phyloP scores from a whole-genome alignment of 1,140 invertebrate genomes.

The Drosophila rhopaloa region DNA sequence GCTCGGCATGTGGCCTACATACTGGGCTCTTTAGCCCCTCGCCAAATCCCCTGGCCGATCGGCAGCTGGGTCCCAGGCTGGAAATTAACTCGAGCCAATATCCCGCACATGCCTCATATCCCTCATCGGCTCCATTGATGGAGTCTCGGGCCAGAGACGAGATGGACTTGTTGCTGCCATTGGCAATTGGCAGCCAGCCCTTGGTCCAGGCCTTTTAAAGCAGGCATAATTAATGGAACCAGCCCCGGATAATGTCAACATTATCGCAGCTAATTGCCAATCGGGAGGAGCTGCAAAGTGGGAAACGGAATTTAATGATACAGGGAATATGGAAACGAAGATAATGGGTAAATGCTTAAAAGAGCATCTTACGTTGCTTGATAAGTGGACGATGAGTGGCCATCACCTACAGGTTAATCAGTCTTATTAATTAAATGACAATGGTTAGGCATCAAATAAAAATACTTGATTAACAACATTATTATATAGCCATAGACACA shows the following conservation, averaged over 20 bases:
- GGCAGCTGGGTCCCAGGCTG: conserved; percentile 3
- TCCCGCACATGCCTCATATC: not conserved
- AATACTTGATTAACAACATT: too few relatives aligned
- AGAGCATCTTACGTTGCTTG: not conserved
- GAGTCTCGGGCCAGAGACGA: not conserved
- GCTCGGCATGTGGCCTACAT: conserved; percentile 27
- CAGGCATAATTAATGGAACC: conserved; percentile 46
- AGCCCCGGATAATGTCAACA: conserved; percentile 44
- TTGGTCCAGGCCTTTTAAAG: conserved; percentile 17
- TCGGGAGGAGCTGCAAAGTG: conserved; percentile 13
- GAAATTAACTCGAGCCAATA: conserved; percentile 18
- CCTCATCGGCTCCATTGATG: conserved; percentile 2
- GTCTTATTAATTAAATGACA: not conserved
- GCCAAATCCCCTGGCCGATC: conserved; percentile 2
- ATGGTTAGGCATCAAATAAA: too few relatives aligned
- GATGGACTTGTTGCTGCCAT: conserved; percentile 48
- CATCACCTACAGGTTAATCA: not conserved
- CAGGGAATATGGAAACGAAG: conserved; percentile 3
- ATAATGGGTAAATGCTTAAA: not conserved
- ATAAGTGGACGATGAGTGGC: not conserved
- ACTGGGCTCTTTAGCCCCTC: not conserved
- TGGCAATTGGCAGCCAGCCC: not conserved
- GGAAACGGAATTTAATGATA: conserved; percentile 12
- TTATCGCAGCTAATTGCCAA: conserved; percentile 52
- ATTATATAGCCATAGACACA: too few relatives aligned